These are phyloP conservation scores for Megaleporinus macrocephalus DNA, from an alignment of 2,113 vertebrate genomes.

Conservation along the genomic window DNA sequence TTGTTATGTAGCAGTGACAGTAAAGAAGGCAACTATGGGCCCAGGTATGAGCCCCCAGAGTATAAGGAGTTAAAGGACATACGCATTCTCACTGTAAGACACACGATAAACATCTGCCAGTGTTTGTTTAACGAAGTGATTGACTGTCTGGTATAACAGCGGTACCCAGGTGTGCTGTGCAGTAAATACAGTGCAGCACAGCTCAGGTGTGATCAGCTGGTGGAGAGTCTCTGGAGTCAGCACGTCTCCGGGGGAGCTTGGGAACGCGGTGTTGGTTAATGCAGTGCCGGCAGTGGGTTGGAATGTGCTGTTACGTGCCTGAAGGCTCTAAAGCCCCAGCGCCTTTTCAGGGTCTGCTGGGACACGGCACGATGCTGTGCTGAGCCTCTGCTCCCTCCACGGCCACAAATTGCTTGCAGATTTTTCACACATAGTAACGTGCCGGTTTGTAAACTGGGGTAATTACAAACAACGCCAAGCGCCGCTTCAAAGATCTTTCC, in stretches of 20 bases:
- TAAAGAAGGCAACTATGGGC: background rate
- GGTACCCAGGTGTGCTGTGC: background rate
- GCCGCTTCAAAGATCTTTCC: constrained; percentile 59
- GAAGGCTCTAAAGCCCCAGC: constrained; percentile 43
- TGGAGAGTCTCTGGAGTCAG: background rate
- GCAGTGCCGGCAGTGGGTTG: constrained; percentile 57
- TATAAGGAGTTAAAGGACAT: background rate
- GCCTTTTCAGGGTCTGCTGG: constrained; percentile 64
- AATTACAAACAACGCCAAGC: constrained; percentile 68
- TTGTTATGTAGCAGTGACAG: background rate
- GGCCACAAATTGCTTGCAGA: constrained; percentile 82
- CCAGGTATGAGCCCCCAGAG: background rate
- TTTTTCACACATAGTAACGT: constrained; percentile 82
- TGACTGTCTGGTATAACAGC: background rate
- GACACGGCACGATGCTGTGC: constrained; percentile 39
- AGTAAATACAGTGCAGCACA: background rate
- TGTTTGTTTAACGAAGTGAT: background rate
- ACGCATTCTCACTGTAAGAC: background rate
- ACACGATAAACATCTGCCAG: background rate
- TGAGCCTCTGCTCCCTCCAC: constrained; percentile 60
- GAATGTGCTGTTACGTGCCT: constrained; percentile 70
- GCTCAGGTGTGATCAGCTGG: constrained; percentile 10
- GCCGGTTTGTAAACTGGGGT: constrained; percentile 76
- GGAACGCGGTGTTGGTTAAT: constrained; percentile 27
- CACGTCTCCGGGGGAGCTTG: background rate